Percentiles rank a stretch among this genome's conserved stretches.
phyloP scores from a whole-genome alignment of 2,113 vertebrate genomes.

The Apistogramma diplotaenia region DNA sequence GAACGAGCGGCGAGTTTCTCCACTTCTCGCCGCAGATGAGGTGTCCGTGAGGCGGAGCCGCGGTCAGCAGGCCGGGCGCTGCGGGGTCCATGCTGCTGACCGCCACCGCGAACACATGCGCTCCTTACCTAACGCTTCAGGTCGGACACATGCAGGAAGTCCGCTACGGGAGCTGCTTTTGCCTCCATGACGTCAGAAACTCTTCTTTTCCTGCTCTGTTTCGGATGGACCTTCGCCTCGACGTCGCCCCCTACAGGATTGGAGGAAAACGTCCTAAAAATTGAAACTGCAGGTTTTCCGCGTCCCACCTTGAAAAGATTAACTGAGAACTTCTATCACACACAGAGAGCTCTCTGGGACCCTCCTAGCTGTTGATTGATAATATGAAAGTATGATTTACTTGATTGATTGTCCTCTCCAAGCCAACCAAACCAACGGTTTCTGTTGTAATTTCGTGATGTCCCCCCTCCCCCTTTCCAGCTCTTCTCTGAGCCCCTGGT shows the following conservation, averaged over 20 bases:
- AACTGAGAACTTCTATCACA: too few species aligned
- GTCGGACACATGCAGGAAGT: fast-evolving
- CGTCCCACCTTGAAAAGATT: too few species aligned
- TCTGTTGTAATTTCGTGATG: too few species aligned
- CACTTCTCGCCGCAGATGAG: constrained; percentile 84
- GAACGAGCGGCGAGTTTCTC: constrained; percentile 82
- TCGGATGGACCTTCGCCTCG: fast-evolving
- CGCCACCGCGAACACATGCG: too few species aligned
- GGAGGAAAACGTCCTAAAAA: not conserved
- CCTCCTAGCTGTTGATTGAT: too few species aligned
- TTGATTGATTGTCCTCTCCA: too few species aligned
- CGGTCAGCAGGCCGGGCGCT: constrained; percentile 45
- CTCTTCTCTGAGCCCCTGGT: too few species aligned
- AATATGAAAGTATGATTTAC: too few species aligned
- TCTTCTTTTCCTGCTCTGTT: not conserved
- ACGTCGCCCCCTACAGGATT: not conserved
- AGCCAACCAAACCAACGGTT: too few species aligned
- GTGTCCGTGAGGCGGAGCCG: constrained; percentile 81
- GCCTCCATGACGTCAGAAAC: not conserved
- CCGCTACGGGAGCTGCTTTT: not conserved
- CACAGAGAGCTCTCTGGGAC: too few species aligned
- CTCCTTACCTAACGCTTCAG: fast-evolving
- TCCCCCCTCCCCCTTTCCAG: too few species aligned
- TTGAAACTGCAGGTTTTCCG: not conserved
- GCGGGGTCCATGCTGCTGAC: constrained; percentile 36